Percentiles rank a stretch among this genome's conserved stretches.
These are phyloP conservation scores for Mystacornis crossleyi DNA, from an alignment of 2,113 vertebrate species.

Conservation along the genomic window DNA sequence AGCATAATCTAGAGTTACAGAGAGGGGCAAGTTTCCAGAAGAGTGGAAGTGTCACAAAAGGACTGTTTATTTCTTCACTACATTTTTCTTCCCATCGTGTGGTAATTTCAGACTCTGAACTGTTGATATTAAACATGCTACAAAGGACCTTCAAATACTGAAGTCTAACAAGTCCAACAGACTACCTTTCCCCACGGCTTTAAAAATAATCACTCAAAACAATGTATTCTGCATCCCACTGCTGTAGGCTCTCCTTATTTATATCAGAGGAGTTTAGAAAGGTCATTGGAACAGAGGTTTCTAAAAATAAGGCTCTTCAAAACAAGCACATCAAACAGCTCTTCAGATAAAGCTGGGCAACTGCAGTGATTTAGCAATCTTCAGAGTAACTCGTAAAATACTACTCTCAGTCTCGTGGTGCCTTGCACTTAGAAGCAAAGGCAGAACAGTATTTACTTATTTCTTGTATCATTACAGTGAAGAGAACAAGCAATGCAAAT, in stretches of 20 bases:
- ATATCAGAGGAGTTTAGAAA: constrained; percentile 47
- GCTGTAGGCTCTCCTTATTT: constrained; percentile 42
- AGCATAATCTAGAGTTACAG: background rate
- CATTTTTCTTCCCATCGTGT: background rate
- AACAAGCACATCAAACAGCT: constrained; percentile 61
- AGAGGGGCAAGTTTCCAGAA: background rate
- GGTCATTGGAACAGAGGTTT: constrained; percentile 54
- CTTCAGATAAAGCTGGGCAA: constrained; percentile 51
- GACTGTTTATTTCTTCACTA: background rate
- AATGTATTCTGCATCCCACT: constrained; percentile 41
- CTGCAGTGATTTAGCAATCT: background rate
- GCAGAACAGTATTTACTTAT: background rate
- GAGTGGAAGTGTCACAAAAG: background rate
- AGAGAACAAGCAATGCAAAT: background rate
- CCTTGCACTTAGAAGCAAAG: background rate
- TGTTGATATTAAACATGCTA: background rate
- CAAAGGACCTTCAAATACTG: background rate
- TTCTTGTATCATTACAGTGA: background rate
- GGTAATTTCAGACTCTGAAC: background rate
- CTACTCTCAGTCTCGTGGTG: background rate
- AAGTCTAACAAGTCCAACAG: background rate
- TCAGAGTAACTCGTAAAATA: background rate
- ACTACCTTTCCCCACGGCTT: constrained; percentile 23
- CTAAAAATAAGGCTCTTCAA: constrained; percentile 67
- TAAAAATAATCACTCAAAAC: constrained; percentile 52